A percentile compares a stretch with the other conserved stretches of the same genome.
Evolutionary conservation across 1,140 invertebrate species (phyloP).

Genomic region (Meloidogyne exigua): DNA sequence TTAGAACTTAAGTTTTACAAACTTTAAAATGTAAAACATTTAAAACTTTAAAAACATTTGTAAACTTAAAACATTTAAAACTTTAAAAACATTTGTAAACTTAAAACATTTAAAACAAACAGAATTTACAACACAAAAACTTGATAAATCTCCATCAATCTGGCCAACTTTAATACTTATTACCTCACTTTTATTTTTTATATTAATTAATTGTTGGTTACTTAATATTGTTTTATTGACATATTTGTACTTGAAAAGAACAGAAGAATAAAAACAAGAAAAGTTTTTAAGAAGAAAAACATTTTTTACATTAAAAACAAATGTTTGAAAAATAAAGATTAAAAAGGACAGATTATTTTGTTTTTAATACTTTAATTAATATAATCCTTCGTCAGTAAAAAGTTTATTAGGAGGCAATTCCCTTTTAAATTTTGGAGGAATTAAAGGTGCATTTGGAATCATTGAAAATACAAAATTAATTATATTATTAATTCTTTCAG

Average conservation of each 20-base stretch:
- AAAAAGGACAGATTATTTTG: too few species aligned
- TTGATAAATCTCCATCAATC: not conserved
- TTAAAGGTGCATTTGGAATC: not conserved
- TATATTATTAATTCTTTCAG: not conserved
- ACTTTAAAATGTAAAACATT: too few species aligned
- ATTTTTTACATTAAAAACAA: too few species aligned
- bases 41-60: too few species aligned
- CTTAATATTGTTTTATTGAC: slow-evolving; percentile 45
- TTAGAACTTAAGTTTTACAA: too few species aligned
- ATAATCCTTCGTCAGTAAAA: not conserved
- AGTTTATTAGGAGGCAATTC: not conserved
- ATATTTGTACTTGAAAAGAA: slow-evolving; percentile 40
- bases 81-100: not conserved
- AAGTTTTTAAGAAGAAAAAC: not conserved
- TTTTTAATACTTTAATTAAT: too few species aligned
- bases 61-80: slow-evolving; percentile 16
- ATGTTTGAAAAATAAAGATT: too few species aligned
- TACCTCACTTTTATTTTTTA: slow-evolving; percentile 25
- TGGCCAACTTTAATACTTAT: slow-evolving; percentile 30
- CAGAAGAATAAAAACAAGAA: not conserved
- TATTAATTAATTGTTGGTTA: slow-evolving; percentile 41
- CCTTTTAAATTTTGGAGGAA: not conserved
- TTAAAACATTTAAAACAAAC: slow-evolving; percentile 18
- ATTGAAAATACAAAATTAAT: not conserved
- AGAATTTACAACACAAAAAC: slow-evolving; percentile 16